Percentiles rank a stretch among this genome's conserved stretches.
Evolutionary conservation across 2,113 vertebrate species (phyloP).

Genomic region (Gnathonemus echidnorhynchus): DNA sequence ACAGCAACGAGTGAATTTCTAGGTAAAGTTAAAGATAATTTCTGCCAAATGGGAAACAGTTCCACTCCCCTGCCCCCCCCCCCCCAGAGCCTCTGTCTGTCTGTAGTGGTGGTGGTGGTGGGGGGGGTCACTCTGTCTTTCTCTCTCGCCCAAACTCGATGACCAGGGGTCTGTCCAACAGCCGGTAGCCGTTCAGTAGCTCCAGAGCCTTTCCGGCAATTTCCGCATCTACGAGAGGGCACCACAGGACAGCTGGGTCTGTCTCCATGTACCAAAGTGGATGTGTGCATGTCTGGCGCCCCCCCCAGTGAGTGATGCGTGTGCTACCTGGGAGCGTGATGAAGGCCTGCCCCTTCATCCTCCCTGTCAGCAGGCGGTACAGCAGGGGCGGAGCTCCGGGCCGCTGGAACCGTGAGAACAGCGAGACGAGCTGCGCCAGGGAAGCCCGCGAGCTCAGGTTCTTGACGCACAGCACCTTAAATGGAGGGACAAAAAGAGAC

Average conservation of each 20-base stretch:
- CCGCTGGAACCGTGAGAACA: slow-evolving; percentile 82
- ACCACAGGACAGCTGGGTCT: not conserved
- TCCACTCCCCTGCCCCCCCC: not conserved
- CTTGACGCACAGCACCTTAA: slow-evolving; percentile 83
- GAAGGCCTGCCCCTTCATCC: slow-evolving; percentile 89
- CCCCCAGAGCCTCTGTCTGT: not conserved
- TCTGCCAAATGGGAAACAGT: not conserved
- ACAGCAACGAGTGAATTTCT: not conserved
- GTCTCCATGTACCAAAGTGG: not conserved
- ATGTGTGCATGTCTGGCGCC: not conserved
- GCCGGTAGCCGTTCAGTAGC: slow-evolving; percentile 73
- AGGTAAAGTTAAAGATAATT: not conserved
- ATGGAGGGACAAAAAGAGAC: not conserved
- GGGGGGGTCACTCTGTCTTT: not conserved
- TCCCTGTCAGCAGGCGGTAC: slow-evolving; percentile 79
- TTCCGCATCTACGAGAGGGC: slow-evolving; percentile 56
- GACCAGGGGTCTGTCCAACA: slow-evolving; percentile 78
- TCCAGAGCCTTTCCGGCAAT: slow-evolving; percentile 64
- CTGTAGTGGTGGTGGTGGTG: not conserved
- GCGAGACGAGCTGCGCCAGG: slow-evolving; percentile 73
- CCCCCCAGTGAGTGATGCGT: not conserved
- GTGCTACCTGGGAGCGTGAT: slow-evolving; percentile 75
- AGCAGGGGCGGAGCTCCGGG: slow-evolving; percentile 52
- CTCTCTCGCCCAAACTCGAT: slow-evolving; percentile 77
- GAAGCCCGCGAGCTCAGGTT: slow-evolving; percentile 74